These are phyloP conservation scores for Rostratula benghalensis DNA, from an alignment of 2,113 vertebrate species.

Conservation along the genomic window DNA sequence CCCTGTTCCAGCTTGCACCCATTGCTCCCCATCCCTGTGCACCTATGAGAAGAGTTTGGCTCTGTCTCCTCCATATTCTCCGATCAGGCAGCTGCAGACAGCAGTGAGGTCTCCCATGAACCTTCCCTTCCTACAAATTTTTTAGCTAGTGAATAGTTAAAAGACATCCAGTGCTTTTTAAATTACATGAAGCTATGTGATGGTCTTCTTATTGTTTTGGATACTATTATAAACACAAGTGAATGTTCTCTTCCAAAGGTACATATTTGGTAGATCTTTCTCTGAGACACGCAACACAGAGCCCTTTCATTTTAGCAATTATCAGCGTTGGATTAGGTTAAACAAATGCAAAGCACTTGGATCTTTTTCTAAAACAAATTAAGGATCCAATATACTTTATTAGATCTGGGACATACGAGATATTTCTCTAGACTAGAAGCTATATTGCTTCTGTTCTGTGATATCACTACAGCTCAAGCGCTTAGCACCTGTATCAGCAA, in stretches of 20 bases:
- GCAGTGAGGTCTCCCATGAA: not conserved
- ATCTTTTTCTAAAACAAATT: slow-evolving; percentile 35
- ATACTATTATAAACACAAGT: not conserved
- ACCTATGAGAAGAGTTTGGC: not conserved
- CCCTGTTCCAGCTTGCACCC: not conserved
- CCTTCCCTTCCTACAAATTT: not conserved
- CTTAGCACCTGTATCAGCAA: slow-evolving; percentile 8
- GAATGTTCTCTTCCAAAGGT: not conserved
- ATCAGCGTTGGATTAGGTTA: not conserved
- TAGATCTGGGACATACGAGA: slow-evolving; percentile 13
- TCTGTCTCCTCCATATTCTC: not conserved
- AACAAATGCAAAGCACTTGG: slow-evolving; percentile 27
- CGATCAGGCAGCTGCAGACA: not conserved
- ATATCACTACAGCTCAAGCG: not conserved
- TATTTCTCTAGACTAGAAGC: slow-evolving; percentile 10
- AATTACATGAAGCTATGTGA: not conserved
- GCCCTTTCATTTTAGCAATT: not conserved
- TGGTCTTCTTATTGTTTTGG: not conserved
- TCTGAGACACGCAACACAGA: not conserved
- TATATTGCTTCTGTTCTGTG: not conserved
- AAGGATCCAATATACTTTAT: slow-evolving; percentile 21
- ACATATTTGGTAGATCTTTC: not conserved
- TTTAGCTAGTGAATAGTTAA: not conserved
- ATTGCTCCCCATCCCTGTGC: not conserved
- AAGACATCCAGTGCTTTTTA: not conserved